Evolutionary conservation across 2,113 vertebrate genomes (phyloP), one percentile per base, ranked within the genome.

Genomic region (Hemibagrus wyckioides): DNA sequence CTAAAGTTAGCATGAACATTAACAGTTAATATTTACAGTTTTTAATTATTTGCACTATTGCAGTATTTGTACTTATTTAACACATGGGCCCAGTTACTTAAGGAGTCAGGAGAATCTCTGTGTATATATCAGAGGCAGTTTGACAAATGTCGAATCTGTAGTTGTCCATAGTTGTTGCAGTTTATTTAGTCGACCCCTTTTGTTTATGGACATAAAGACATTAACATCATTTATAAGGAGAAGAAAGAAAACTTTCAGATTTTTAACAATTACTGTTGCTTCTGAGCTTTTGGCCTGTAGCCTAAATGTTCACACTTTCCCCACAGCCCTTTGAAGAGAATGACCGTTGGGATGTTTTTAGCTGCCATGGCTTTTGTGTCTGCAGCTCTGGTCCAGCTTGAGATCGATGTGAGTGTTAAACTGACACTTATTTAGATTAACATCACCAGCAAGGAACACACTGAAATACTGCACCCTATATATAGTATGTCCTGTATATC

Each of bases 271-370:
- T 76, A 17, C 25, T 50, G 73, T n/a, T 44, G 69, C 14, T 77
- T 17, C 15, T 80, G n/a, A 23, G 50, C n/a, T 54, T 80, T 80
- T 80, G 50, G 8, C 3, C 19, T 50, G 10, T 52, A 80, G 39
- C 80, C 19, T 83, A 15, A 50, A 63, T 36, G 39, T 80, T 84
- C 14, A 19, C 90, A 41, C 85, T 59, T 39, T 57, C 89, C 84
- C 77, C 88, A 89, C 93, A 99, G 98, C 83, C 95, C 98, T 57
- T 91, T 99, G 91, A 97, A 89, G 92, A 98, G 92, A 94, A 99
- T 99, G 91, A 97, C 97, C 0, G 96, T 98, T 4, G 98, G 98
- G 2, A 99, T 99, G 98, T 87, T 99, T 84, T 89, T 99, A 13
- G 97, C 97, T 39, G 93, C 96, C 54, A 63, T 97, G 91, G 97